Conservation (phyloP, 2,797 vertebrate genomes). For the Todus mexicanus region DNA sequence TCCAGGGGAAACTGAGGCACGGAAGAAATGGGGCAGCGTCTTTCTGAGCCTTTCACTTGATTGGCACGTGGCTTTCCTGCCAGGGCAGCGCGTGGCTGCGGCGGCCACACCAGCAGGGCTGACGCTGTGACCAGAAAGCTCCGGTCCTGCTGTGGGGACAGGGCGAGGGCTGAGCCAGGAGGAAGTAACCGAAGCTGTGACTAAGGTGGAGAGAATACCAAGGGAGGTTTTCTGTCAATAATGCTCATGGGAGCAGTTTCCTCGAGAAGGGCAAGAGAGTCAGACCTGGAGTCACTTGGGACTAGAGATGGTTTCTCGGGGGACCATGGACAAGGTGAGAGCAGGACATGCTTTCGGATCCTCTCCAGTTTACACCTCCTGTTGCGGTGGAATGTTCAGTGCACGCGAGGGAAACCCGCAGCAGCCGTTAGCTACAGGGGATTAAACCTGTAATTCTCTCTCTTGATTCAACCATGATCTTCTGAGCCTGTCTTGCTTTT, state of each 20-base stretch:
- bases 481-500: not conserved
- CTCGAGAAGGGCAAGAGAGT: not conserved
- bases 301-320: not conserved
- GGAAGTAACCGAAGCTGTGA: slow-evolving; percentile 29
- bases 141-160: rapidly evolving
- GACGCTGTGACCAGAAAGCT: not conserved
- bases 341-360: not conserved
- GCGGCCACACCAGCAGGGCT: not conserved
- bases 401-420: rapidly evolving
- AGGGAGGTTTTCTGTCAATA: not conserved
- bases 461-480: not conserved
- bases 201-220: not conserved
- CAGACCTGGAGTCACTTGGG: not conserved
- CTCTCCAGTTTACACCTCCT: not conserved
- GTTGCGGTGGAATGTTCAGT: not conserved
- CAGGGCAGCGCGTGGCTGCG: not conserved
- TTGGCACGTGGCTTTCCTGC: not conserved
- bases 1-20: not conserved
- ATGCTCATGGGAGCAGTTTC: slow-evolving; percentile 7
- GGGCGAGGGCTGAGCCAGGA: not conserved
- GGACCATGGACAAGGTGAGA: not conserved
- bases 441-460: not conserved
- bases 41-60: not conserved
- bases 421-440: not conserved
- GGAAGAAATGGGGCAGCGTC: not conserved